A percentile compares a stretch with the other conserved stretches of the same genome.
These are phyloP conservation scores for Limnothrissa miodon DNA, from an alignment of 2,113 vertebrate genomes.

Conservation along the genomic window DNA sequence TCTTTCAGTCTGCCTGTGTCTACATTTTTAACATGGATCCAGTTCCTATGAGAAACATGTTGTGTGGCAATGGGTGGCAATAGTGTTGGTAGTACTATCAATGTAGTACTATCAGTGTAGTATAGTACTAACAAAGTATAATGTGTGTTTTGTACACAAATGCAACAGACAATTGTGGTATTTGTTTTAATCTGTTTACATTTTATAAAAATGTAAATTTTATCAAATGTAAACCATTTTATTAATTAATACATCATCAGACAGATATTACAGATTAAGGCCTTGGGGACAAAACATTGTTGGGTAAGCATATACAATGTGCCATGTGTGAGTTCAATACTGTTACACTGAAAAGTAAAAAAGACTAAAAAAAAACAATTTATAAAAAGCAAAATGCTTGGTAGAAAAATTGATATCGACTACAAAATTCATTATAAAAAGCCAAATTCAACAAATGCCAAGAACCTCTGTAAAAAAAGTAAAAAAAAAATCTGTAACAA, in stretches of 20 bases:
- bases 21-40: background rate
- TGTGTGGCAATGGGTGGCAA: background rate
- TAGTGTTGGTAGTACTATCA: background rate
- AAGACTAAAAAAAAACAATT: background rate
- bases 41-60: background rate
- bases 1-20: background rate
- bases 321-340: background rate
- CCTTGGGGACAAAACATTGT: background rate
- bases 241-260: background rate
- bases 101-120: too few relatives aligned
- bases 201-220: too few relatives aligned
- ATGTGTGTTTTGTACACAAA: background rate
- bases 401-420: background rate
- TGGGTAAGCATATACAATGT: background rate
- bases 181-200: too few relatives aligned
- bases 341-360: background rate
- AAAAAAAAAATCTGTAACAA: background rate
- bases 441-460: background rate
- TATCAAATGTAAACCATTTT: background rate
- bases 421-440: background rate
- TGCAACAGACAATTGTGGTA: background rate
- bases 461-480: background rate
- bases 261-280: background rate
- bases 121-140: too few relatives aligned
- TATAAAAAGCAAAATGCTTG: background rate